Conservation (phyloP, 1,140 invertebrate genomes). For the Thalassaphorura encarpata region DNA sequence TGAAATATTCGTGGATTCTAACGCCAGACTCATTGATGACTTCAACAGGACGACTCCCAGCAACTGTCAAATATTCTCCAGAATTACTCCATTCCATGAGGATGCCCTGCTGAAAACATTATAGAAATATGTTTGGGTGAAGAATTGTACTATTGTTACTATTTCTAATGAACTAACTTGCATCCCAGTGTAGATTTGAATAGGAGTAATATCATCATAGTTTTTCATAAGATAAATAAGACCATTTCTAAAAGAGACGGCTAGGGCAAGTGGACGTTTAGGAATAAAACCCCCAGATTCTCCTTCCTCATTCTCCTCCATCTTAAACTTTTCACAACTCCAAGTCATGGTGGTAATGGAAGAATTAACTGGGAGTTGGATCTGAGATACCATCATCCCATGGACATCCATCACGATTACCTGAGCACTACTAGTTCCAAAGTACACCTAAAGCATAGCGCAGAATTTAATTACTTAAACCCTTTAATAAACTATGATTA, state of each 20-base stretch:
- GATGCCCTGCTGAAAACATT: too few relatives aligned
- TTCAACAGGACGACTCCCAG: constrained; percentile 52
- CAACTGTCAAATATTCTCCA: constrained; percentile 79
- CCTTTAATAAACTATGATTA: too few relatives aligned
- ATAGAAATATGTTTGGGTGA: too few relatives aligned
- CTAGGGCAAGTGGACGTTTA: constrained; percentile 57
- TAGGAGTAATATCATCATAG: constrained; percentile 84
- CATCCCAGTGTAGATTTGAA: constrained; percentile 69
- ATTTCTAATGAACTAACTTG: constrained; percentile 36
- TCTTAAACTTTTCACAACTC: constrained; percentile 97
- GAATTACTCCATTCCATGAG: constrained; percentile 67
- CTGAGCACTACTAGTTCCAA: constrained; percentile 85
- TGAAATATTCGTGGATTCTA: constrained; percentile 46
- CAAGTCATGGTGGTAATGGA: constrained; percentile 80
- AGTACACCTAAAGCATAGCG: constrained; percentile 64
- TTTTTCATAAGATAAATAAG: constrained; percentile 75
- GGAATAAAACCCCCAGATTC: constrained; percentile 8
- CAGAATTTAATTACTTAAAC: too few relatives aligned
- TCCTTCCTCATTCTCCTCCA: constrained; percentile 81
- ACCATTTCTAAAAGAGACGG: constrained; percentile 79
- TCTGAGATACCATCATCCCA: constrained; percentile 85
- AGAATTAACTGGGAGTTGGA: constrained; percentile 65
- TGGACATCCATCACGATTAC: constrained; percentile 88
- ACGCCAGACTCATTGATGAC: constrained; percentile 29
- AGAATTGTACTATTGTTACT: too few relatives aligned